Evolutionary conservation across 1,140 invertebrate species (phyloP).

Genomic region (Oryzaephilus surinamensis): DNA sequence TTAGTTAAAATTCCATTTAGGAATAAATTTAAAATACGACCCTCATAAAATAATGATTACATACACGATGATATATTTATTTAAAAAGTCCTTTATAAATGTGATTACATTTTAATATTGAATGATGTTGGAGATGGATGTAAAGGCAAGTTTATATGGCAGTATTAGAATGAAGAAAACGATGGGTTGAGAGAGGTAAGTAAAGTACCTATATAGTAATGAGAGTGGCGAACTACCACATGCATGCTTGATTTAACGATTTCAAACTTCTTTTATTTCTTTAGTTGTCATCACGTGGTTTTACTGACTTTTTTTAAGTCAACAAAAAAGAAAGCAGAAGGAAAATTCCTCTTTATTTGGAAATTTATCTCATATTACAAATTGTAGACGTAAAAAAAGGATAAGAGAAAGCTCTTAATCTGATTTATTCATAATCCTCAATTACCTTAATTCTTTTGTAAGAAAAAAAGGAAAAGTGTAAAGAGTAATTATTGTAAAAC

Average conservation of each 20-base stretch:
- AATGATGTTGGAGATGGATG: constrained; percentile 18
- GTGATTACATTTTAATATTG: constrained; percentile 29
- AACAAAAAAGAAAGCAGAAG: no score
- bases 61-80: constrained; percentile 22
- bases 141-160: constrained; percentile 20
- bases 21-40: no score
- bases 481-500: no score
- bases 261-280: constrained; percentile 19
- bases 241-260: constrained; percentile 15
- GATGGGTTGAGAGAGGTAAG: constrained; percentile 7
- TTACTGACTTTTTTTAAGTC: no score
- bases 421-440: no score
- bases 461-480: no score
- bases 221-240: constrained; percentile 5
- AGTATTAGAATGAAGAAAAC: constrained; percentile 14
- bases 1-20: no score
- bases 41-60: constrained; percentile 24
- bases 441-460: no score
- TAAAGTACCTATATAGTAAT: constrained; percentile 8
- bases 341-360: no score
- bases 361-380: no score
- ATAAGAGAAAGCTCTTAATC: no score
- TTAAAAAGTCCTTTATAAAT: constrained; percentile 26
- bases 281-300: constrained; percentile 21
- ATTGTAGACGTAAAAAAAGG: no score